Conservation (phyloP, 2,797 vertebrate genomes). For the Coracias cyanogaster region DNA sequence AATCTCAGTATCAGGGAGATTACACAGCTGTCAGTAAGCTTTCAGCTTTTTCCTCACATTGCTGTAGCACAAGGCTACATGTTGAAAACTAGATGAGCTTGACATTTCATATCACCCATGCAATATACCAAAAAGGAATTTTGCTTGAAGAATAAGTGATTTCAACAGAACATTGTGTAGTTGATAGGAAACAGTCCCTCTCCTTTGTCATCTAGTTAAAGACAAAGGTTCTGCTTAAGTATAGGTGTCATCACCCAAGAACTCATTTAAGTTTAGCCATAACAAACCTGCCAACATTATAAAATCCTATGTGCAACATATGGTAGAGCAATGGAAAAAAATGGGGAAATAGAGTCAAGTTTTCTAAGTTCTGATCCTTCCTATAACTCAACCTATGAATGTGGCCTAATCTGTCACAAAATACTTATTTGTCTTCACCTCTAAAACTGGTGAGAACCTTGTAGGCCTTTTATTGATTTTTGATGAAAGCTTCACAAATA, state of each 20-base stretch:
- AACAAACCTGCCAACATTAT: background rate
- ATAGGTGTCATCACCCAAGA: background rate
- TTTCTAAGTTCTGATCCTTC: background rate
- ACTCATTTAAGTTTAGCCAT: background rate
- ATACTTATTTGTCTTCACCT: background rate
- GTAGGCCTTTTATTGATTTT: background rate
- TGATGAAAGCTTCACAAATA: background rate
- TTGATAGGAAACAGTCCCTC: background rate
- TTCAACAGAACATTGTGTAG: accelerated
- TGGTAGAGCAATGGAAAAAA: background rate
- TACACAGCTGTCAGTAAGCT: background rate
- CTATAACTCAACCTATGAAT: background rate
- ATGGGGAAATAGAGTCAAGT: background rate
- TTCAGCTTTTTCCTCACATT: constrained; percentile 1
- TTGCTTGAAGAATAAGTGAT: background rate
- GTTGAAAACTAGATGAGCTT: background rate
- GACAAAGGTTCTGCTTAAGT: background rate
- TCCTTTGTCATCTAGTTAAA: background rate
- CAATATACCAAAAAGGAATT: background rate
- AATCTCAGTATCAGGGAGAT: constrained; percentile 23
- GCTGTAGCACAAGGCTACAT: background rate
- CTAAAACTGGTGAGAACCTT: background rate
- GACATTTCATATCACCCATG: background rate
- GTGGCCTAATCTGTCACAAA: background rate
- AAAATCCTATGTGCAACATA: background rate